These are phyloP conservation scores for Linurgus olivaceus DNA, from an alignment of 2,797 vertebrate species.

Conservation along the genomic window DNA sequence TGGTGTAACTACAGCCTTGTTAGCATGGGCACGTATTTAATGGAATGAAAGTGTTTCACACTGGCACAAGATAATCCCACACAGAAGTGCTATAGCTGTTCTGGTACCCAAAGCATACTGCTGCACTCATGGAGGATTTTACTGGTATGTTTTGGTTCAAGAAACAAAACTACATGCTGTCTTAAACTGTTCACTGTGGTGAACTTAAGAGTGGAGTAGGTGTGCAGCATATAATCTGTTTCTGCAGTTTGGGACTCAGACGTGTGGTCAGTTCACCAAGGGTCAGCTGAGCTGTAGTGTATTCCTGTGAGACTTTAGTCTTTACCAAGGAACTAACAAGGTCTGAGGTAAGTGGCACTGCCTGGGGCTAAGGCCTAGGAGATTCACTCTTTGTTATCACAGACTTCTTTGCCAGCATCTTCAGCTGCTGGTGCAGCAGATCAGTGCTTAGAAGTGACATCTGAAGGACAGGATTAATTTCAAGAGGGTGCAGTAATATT, in stretches of 20 bases:
- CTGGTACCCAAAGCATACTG: neutral
- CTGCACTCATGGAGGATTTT: neutral
- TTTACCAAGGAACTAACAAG: neutral
- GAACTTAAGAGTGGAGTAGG: neutral
- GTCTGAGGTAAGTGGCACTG: neutral
- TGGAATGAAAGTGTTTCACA: neutral
- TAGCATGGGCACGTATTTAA: neutral
- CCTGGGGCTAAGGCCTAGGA: neutral
- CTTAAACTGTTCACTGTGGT: neutral
- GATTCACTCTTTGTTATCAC: neutral
- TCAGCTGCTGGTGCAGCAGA: neutral
- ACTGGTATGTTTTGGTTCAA: neutral
- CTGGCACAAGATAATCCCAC: neutral
- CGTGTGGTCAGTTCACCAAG: neutral
- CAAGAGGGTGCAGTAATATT: neutral
- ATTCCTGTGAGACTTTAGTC: neutral
- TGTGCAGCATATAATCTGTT: neutral
- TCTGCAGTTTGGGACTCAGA: neutral
- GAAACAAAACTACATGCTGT: neutral
- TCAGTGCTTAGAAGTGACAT: neutral
- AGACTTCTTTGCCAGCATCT: neutral
- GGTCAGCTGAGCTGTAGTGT: neutral
- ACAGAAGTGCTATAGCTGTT: neutral
- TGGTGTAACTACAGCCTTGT: neutral
- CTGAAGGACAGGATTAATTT: neutral